phyloP scores from a whole-genome alignment of 2,797 vertebrate genomes.

The Ciconia nigra region DNA sequence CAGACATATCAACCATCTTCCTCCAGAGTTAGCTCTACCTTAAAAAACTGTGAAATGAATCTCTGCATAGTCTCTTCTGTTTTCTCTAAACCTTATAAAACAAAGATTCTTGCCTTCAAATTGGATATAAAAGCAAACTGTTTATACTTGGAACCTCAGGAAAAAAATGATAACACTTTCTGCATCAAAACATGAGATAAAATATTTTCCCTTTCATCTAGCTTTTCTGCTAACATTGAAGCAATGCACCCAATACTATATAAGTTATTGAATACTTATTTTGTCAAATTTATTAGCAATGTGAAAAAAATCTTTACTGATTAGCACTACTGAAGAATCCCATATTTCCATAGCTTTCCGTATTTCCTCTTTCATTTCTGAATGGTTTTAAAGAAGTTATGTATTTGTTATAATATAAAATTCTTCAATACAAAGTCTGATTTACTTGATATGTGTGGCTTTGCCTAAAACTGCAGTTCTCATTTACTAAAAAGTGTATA shows the following conservation, averaged over 20 bases:
- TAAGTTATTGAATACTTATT: neutral
- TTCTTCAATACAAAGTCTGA: neutral
- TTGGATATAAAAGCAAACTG: neutral
- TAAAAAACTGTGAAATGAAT: neutral
- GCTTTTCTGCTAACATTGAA: neutral
- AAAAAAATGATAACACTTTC: neutral
- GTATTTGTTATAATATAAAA: neutral
- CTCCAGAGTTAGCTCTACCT: neutral
- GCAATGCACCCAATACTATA: neutral
- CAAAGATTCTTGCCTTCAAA: neutral
- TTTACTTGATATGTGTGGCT: neutral
- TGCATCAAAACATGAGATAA: neutral
- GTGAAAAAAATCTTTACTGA: neutral
- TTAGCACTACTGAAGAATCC: neutral
- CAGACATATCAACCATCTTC: neutral
- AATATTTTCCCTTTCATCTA: neutral
- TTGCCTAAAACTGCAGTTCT: neutral
- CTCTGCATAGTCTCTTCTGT: neutral
- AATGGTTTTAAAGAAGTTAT: neutral
- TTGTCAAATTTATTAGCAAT: neutral
- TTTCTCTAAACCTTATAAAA: neutral
- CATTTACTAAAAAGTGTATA: neutral
- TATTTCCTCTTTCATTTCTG: neutral
- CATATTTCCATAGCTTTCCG: neutral
- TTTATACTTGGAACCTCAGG: neutral